Base-by-base conservation (phyloP, 2,888 invertebrate genomes). In the Gibbula magus region DNA sequence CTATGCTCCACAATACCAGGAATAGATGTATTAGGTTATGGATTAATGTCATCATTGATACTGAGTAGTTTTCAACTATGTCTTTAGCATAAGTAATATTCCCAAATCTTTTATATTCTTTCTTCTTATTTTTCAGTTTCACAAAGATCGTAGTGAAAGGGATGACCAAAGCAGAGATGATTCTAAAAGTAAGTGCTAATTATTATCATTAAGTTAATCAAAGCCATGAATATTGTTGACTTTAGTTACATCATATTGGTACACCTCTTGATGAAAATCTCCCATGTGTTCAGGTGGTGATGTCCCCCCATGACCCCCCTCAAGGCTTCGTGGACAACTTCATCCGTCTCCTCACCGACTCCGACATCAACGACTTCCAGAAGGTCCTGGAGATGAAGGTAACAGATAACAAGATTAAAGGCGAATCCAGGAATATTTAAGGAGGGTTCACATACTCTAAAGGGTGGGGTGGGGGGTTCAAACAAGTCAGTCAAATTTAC, bases 91-190 rank as follows among this genome's bases (percentile, higher is more conserved):
- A n/a, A n/a, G n/a, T n/a, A n/a, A n/a, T n/a, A n/a, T n/a, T n/a
- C 4, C 25, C n/a, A 1, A 25, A 16, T 25, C 13, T 5, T 56
- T 7, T 3, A 20, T 20, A 54, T 73, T 53, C 51, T 61, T 78
- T 78, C 25, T n/a, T n/a, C n/a, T n/a, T n/a, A n/a, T 81, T 53
- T 89, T 88, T 83, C 86, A 94, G 94, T 86, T 95, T 94, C 87
- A 95, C 95, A 3, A 94, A 95, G 92, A 94, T 95, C 39, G 97
- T 97, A 0, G 95, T 96, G 0, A 96, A 96, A 93, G 95, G 98
- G 52, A 99, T 99, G 98, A 97, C 97, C 0, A 97, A 97, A 90
- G 99, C 99, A 0, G 99, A 99, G 93, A 98, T 99, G 97, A 96
- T 99, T 54, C 94, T 99, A n/a, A 99, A 99, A 94, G 94, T 94